phyloP scores from a whole-genome alignment of 37 sponge, comb jelly and placozoan species.

The Aplysina aerophoba region DNA sequence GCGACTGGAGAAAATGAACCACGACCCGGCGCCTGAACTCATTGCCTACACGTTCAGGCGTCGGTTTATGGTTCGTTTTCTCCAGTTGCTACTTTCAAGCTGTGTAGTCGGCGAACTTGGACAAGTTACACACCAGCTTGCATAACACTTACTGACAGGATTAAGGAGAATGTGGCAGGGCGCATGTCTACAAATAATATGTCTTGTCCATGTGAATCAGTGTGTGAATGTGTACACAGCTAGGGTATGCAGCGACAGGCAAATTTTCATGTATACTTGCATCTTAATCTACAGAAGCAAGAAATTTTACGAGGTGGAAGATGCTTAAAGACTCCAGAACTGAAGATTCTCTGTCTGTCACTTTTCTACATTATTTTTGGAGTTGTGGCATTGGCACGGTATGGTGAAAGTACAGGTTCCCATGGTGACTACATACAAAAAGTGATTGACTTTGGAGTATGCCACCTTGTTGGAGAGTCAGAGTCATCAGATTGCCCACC shows the following conservation, averaged over 20 bases:
- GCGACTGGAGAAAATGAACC: too few relatives aligned
- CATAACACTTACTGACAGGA: too few relatives aligned
- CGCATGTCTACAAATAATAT: too few relatives aligned
- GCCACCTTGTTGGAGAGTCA: background rate
- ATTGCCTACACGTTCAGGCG: too few relatives aligned
- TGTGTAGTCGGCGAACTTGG: too few relatives aligned
- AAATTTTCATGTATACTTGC: background rate
- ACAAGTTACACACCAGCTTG: too few relatives aligned
- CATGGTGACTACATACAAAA: background rate
- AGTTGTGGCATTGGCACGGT: background rate
- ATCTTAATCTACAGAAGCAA: background rate
- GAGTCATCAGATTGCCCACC: background rate
- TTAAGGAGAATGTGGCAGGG: too few relatives aligned
- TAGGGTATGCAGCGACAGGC: too few relatives aligned
- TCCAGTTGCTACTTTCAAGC: too few relatives aligned
- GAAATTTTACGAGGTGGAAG: background rate
- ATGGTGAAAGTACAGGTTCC: background rate
- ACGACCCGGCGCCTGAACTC: background rate
- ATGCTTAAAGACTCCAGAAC: constrained; percentile 15
- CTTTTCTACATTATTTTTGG: constrained; percentile 19
- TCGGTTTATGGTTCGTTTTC: too few relatives aligned
- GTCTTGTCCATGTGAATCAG: too few relatives aligned
- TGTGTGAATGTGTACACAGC: too few relatives aligned
- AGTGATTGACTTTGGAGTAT: background rate
- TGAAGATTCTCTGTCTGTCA: constrained; percentile 3